Evolutionary conservation across 2,888 invertebrate species (phyloP), one percentile per base, ranked within the genome.

Genomic region (Endotricha flammealis): DNA sequence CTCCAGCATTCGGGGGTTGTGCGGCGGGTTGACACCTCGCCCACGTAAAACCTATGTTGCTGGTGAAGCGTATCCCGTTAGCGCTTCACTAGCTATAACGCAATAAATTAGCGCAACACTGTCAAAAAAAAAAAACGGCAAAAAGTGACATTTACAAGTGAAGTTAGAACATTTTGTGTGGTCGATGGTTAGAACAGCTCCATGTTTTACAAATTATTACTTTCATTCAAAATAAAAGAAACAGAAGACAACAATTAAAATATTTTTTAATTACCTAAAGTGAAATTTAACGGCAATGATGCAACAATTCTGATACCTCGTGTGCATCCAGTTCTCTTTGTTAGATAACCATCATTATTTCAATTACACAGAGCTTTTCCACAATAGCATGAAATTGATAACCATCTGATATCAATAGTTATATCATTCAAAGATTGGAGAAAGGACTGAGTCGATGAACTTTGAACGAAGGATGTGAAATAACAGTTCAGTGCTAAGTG

Each of bases 261-360:
- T 29, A 27, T 27, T 12, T 8, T 9, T 23, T 35, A 35, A 35
- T 29, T 29, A 11, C 22, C 35, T 12, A 38, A 42, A 39, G 41
- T 42, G 38, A 41, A 41, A 43, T 38, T 39, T 36, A 32, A 39
- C 34, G 28, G 4, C 27, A 27, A 29, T 43, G 46, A 46, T 48
- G 62, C 49, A 64, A 64, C 44, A 50, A 47, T n/a, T 48, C 43
- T 50, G 46, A 54, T 35, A 54, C 50, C 59, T 63, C 52, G 47
- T 55, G 60, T 44, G 59, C 60, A 58, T 55, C 56, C 48, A 50
- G 32, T 46, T 49, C 44, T 41, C 39, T 52, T 39, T 38, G 46
- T 55, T 58, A 53, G 57, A 64, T 66, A 65, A 64, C 53, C 38
- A 53, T 44, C 48, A 54, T 64, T 55, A 61, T 59, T 57, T 59